phyloP scores from a whole-genome alignment of 2,113 vertebrate species.

The Saimiri boliviensis region DNA sequence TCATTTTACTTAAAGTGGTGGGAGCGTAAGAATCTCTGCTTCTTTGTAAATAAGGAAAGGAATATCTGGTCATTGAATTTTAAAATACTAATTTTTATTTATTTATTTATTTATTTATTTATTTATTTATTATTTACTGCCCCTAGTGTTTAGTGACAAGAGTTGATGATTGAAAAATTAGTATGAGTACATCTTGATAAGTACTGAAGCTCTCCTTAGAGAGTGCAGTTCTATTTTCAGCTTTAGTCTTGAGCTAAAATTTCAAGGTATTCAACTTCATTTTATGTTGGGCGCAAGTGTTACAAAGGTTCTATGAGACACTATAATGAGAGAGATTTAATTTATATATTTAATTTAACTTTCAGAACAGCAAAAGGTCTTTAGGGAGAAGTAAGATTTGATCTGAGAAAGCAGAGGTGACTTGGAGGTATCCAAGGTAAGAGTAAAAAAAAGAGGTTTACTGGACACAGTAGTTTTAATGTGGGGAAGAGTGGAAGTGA shows the following conservation, averaged over 20 bases:
- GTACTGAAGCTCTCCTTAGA: neutral
- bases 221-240: neutral
- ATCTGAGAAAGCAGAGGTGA: neutral
- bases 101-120: neutral
- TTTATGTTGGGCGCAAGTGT: neutral
- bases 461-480: neutral
- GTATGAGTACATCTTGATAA: neutral
- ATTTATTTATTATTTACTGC: neutral
- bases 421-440: neutral
- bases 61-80: neutral
- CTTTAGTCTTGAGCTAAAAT: neutral
- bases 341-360: neutral
- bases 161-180: neutral
- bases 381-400: neutral
- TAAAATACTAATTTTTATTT: neutral
- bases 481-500: neutral
- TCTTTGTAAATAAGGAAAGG: neutral
- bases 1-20: neutral
- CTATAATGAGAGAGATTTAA: constrained; percentile 8
- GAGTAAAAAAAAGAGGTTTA: neutral
- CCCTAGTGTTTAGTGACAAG: neutral
- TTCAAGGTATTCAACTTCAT: neutral
- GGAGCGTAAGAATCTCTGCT: neutral
- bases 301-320: neutral
- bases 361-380: neutral